Percentiles rank a stretch among this genome's conserved stretches.
Conservation (phyloP, 2,888 invertebrate genomes). For the Megaustenia siamemsis region DNA sequence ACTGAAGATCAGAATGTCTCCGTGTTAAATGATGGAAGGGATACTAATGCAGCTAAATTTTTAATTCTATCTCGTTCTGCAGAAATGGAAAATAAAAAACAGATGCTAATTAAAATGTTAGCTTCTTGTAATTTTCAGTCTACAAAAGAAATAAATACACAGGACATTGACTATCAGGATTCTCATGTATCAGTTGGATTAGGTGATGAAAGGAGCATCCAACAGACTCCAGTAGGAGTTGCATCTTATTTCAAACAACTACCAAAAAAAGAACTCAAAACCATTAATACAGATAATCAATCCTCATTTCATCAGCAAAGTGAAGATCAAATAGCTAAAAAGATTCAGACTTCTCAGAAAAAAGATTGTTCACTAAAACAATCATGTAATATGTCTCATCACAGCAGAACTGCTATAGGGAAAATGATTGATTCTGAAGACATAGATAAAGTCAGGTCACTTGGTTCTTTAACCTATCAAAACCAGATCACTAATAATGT, state of each 20-base stretch:
- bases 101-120: neutral
- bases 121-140: neutral
- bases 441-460: neutral
- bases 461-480: neutral
- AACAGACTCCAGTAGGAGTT: neutral
- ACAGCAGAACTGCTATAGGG: neutral
- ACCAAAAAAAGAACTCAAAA: neutral
- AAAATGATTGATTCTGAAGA: neutral
- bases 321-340: neutral
- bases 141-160: neutral
- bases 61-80: neutral
- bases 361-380: neutral
- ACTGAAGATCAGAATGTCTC: neutral
- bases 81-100: neutral
- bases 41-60: neutral
- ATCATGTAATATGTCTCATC: neutral
- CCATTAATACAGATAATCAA: neutral
- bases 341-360: neutral
- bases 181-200: neutral
- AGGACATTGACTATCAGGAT: neutral
- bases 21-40: neutral
- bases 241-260: neutral
- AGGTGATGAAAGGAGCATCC: neutral
- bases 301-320: neutral
- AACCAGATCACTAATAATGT: neutral